phyloP scores from a whole-genome alignment of 2,797 vertebrate species.

The Podarcis lilfordi region DNA sequence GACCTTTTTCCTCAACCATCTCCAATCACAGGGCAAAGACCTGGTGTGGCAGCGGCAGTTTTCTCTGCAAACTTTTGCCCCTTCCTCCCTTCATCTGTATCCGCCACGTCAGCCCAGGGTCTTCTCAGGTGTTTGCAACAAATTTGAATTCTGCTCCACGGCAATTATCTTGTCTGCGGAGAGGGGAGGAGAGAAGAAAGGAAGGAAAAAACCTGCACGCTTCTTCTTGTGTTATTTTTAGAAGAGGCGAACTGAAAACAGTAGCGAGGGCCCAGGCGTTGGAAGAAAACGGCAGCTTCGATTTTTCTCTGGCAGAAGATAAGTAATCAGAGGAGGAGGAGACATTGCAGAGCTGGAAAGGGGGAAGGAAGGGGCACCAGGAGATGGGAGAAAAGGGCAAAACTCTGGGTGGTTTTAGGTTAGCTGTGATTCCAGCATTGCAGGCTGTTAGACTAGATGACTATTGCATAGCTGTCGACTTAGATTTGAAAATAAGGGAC shows the following conservation, averaged over 20 bases:
- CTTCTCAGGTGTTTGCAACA: conserved; percentile 32
- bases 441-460: too few species aligned
- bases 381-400: too few species aligned
- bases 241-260: neutral
- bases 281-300: neutral
- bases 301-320: neutral
- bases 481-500: too few species aligned
- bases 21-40: neutral
- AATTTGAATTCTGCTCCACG: conserved; percentile 26
- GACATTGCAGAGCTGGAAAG: too few species aligned
- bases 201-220: neutral
- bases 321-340: neutral
- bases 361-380: too few species aligned
- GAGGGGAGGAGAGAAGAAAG: neutral
- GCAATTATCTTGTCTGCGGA: conserved; percentile 36
- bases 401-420: too few species aligned
- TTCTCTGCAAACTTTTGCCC: neutral
- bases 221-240: conserved; percentile 21
- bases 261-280: accelerated
- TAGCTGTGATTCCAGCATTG: too few species aligned
- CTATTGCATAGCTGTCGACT: too few species aligned
- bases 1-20: neutral
- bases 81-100: neutral
- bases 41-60: neutral
- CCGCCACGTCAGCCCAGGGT: neutral